A percentile compares a stretch with the other conserved stretches of the same genome.
Evolutionary conservation across 2,113 vertebrate genomes (phyloP).

Genomic region (Haemorhous mexicanus): DNA sequence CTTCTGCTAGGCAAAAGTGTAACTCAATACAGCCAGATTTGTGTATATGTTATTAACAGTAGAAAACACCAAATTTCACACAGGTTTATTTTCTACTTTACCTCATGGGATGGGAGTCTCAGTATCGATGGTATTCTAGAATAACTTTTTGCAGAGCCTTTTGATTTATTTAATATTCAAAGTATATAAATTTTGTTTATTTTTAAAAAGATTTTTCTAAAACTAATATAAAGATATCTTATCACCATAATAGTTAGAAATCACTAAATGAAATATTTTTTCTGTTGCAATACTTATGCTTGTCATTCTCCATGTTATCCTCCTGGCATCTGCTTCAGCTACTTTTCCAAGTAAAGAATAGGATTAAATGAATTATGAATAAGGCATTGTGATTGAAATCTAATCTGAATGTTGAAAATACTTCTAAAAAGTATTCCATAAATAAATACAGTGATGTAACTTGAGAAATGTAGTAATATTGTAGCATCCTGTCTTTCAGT

Average conservation of each 20-base stretch:
- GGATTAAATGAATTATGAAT: slow-evolving; percentile 50
- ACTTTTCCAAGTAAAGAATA: slow-evolving; percentile 13
- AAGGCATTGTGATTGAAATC: slow-evolving; percentile 31
- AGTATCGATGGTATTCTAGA: background rate
- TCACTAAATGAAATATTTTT: slow-evolving; percentile 16
- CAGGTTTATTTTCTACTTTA: background rate
- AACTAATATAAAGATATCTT: background rate
- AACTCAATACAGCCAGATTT: background rate
- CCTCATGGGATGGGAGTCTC: background rate
- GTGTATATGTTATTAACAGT: background rate
- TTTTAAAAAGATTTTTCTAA: background rate
- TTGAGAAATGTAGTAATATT: background rate
- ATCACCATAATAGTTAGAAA: background rate
- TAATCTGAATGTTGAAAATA: slow-evolving; percentile 28
- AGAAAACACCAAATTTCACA: background rate
- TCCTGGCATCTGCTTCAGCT: background rate
- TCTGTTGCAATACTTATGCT: background rate
- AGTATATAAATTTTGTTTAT: background rate
- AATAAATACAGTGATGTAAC: background rate
- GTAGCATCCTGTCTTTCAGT: background rate
- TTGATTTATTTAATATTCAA: background rate
- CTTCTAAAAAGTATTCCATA: background rate
- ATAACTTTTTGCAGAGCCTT: background rate
- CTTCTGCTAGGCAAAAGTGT: background rate
- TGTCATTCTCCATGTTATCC: slow-evolving; percentile 4